Conservation (phyloP, 2,113 vertebrate species). For the Chamaea fasciata region DNA sequence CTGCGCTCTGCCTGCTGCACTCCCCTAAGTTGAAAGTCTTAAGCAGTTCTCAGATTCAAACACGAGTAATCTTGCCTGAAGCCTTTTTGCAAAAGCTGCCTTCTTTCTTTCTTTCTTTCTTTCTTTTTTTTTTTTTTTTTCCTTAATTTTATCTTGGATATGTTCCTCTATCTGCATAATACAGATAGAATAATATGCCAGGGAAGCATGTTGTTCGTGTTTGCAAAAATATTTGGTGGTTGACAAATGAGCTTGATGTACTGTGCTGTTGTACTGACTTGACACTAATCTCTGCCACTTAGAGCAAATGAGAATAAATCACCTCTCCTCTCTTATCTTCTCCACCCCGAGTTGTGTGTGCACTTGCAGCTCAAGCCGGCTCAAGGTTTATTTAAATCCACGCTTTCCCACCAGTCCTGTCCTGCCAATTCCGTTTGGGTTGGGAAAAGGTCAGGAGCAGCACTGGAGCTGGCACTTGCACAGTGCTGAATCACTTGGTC, state of each 20-base stretch:
- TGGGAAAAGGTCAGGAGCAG: not conserved
- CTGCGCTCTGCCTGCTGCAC: conserved; percentile 75
- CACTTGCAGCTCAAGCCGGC: not conserved
- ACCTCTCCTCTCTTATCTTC: conserved; percentile 40
- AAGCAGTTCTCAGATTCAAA: conserved; percentile 21
- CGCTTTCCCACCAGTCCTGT: not conserved
- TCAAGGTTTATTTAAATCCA: not conserved
- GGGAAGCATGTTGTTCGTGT: conserved; percentile 52
- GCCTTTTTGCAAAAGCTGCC: conserved; percentile 49
- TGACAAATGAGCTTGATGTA: conserved; percentile 68
- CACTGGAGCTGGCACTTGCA: not conserved
- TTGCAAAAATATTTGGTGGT: conserved; percentile 62
- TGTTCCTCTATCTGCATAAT: conserved; percentile 48
- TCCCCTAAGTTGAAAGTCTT: conserved; percentile 70
- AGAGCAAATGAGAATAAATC: conserved; percentile 62
- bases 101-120: not conserved
- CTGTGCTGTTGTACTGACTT: conserved; percentile 47
- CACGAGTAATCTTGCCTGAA: conserved; percentile 48
- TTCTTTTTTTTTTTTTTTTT: not conserved
- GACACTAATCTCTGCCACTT: conserved; percentile 67
- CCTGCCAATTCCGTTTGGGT: not conserved
- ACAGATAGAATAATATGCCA: conserved; percentile 50
- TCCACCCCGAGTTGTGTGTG: not conserved
- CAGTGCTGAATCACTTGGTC: not conserved
- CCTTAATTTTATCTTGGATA: conserved; percentile 19